Conservation (phyloP, 2,888 invertebrate species). For the Aromia moschata region DNA sequence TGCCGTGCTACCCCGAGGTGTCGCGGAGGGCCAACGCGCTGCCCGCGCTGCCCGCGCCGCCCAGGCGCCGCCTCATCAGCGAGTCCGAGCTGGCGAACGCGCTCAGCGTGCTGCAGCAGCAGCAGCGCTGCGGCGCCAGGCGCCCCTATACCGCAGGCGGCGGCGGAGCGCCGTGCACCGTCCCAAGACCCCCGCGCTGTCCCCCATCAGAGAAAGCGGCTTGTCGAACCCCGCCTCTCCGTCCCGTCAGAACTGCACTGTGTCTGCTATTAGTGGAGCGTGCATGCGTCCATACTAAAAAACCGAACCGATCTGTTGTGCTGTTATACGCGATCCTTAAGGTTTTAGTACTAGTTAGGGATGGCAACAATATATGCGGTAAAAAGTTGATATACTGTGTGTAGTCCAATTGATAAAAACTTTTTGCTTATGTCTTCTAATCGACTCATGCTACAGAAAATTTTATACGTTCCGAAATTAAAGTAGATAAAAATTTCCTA, state of each 20-base stretch:
- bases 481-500: no score
- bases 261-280: slow-evolving; percentile 56
- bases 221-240: slow-evolving; percentile 76
- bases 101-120: slow-evolving; percentile 57
- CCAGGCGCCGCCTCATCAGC: slow-evolving; percentile 63
- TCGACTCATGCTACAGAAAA: no score
- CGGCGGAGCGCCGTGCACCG: slow-evolving; percentile 57
- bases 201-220: slow-evolving; percentile 77
- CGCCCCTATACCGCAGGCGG: slow-evolving; percentile 44
- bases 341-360: not conserved
- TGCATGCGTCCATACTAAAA: slow-evolving; percentile 55
- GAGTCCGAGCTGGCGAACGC: slow-evolving; percentile 62
- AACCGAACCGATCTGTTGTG: slow-evolving; percentile 26
- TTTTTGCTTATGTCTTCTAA: no score
- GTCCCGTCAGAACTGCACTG: slow-evolving; percentile 59
- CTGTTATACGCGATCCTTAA: slow-evolving; percentile 1
- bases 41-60: slow-evolving; percentile 59
- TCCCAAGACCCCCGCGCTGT: slow-evolving; percentile 67
- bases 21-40: slow-evolving; percentile 45
- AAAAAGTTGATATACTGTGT: no score
- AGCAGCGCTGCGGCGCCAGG: slow-evolving; percentile 48
- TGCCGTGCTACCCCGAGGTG: slow-evolving; percentile 59
- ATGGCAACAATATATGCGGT: no score
- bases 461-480: no score
- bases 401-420: no score